Percentiles rank a stretch among this genome's conserved stretches.
phyloP scores from a whole-genome alignment of 2,797 vertebrate species.

The Thunnus albacares region DNA sequence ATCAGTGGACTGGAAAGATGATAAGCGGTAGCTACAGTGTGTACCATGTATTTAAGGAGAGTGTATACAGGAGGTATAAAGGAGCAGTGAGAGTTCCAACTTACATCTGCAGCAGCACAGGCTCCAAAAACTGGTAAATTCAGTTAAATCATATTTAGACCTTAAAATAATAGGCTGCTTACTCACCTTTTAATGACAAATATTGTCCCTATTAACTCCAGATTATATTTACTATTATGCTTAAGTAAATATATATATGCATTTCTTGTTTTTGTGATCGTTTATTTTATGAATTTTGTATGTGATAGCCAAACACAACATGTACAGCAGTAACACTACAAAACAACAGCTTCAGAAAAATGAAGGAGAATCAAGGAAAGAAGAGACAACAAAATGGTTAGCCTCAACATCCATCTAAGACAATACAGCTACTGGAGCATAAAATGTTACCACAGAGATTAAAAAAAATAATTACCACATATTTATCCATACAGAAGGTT shows the following conservation, averaged over 20 bases:
- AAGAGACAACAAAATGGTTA: background rate
- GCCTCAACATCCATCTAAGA: background rate
- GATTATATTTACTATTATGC: background rate
- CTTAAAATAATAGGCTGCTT: background rate
- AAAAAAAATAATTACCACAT: background rate
- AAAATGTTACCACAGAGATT: background rate
- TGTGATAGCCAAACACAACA: background rate
- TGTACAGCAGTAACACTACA: background rate
- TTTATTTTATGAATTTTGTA: too few species aligned
- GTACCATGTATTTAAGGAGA: conserved; percentile 16
- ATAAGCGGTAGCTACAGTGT: conserved; percentile 32
- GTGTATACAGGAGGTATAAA: background rate
- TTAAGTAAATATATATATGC: background rate
- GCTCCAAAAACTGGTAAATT: background rate
- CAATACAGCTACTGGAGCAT: background rate
- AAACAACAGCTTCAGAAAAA: background rate
- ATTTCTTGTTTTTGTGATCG: too few species aligned
- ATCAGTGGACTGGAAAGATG: conserved; percentile 44
- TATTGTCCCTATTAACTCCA: too few species aligned
- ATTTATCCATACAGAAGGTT: background rate
- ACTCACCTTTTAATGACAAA: background rate
- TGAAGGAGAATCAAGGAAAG: background rate
- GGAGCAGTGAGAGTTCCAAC: conserved; percentile 16
- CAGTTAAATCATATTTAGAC: background rate
- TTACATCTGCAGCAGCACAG: background rate